Evolutionary conservation across 2,888 invertebrate species (phyloP).

Genomic region (Ariolimax columbianus): DNA sequence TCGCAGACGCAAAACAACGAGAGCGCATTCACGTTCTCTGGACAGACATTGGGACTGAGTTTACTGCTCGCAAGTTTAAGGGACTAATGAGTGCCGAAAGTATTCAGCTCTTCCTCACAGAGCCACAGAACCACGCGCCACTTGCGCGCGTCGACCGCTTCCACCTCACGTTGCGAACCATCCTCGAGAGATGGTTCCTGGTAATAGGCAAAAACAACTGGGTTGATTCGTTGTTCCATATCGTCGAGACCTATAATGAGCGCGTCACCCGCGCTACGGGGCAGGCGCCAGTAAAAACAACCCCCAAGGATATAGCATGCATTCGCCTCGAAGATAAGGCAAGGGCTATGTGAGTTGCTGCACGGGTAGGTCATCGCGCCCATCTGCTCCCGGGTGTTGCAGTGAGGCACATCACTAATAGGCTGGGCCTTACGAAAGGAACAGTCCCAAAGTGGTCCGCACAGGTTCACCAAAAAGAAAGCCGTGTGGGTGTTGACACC

Average conservation of each 20-base stretch:
- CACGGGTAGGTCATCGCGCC: neutral
- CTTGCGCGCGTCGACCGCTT: neutral
- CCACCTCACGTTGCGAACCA: neutral
- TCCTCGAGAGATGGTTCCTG: neutral
- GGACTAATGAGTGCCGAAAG: neutral
- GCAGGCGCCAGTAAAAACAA: neutral
- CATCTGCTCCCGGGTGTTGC: neutral
- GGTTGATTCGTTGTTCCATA: neutral
- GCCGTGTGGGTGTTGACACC: neutral
- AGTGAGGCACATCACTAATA: conserved; percentile 1
- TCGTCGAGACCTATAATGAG: neutral
- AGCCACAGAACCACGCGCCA: neutral
- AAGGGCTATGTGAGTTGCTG: neutral
- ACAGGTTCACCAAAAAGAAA: neutral
- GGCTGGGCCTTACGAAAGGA: neutral
- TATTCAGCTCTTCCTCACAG: neutral
- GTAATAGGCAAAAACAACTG: neutral
- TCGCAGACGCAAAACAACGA: neutral
- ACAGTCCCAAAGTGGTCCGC: neutral
- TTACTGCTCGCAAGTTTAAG: neutral
- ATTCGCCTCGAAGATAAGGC: neutral
- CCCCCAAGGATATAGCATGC: neutral
- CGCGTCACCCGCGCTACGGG: neutral
- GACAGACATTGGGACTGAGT: neutral
- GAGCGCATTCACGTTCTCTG: neutral